A percentile compares a stretch with the other conserved stretches of the same genome.
phyloP scores from a whole-genome alignment of 2,797 vertebrate genomes.

The Poeciliopsis paucimaculata region DNA sequence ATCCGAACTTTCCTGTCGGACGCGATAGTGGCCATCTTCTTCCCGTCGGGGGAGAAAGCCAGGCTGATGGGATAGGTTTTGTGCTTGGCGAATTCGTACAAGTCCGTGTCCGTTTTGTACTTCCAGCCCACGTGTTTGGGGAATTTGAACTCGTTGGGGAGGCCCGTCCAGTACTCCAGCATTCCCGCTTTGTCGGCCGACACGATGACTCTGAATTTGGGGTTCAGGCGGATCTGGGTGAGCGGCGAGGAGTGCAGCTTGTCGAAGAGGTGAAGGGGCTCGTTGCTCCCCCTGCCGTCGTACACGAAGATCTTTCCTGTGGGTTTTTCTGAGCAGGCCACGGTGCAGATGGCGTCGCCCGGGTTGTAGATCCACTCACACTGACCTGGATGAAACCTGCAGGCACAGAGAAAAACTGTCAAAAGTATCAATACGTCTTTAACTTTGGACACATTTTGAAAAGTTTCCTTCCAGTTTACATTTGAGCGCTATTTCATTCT shows the following conservation, averaged over 20 bases:
- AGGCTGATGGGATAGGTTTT: slow-evolving; percentile 94
- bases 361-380: slow-evolving; percentile 98
- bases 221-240: slow-evolving; percentile 91
- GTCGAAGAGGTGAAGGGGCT: slow-evolving; percentile 90
- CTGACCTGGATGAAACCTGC: slow-evolving; percentile 90
- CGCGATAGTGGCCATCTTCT: slow-evolving; percentile 96
- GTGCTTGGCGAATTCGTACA: slow-evolving; percentile 97
- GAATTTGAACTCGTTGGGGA: slow-evolving; percentile 91
- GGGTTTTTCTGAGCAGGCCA: slow-evolving; percentile 96
- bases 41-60: slow-evolving; percentile 92
- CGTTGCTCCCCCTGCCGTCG: slow-evolving; percentile 90
- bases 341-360: slow-evolving; percentile 94
- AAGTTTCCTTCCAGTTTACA: neutral
- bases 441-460: neutral
- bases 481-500: neutral
- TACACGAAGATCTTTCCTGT: slow-evolving; percentile 97
- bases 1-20: slow-evolving; percentile 96
- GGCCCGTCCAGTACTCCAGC: slow-evolving; percentile 98
- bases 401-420: neutral
- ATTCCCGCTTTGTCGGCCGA: slow-evolving; percentile 96
- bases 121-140: slow-evolving; percentile 93
- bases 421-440: neutral
- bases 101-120: slow-evolving; percentile 97
- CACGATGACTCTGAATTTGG: slow-evolving; percentile 89
- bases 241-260: slow-evolving; percentile 92